phyloP scores from a whole-genome alignment of 2,888 invertebrate genomes.

The Lycia hirtaria region DNA sequence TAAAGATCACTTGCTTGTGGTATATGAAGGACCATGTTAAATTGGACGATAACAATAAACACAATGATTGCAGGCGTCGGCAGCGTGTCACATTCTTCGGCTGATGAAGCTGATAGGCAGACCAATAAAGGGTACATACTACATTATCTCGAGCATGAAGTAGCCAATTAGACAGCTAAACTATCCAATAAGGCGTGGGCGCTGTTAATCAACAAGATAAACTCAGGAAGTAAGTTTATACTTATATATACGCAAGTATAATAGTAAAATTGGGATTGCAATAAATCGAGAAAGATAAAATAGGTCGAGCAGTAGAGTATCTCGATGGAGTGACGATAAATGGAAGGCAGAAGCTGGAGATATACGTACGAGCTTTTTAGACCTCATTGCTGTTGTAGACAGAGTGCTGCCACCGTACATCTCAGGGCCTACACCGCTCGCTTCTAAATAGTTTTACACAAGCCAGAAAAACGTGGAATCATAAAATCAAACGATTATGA shows the following conservation, averaged over 20 bases:
- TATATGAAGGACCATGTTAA: slow-evolving; percentile 40
- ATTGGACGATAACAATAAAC: slow-evolving; percentile 50
- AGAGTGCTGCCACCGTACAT: no score
- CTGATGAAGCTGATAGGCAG: slow-evolving; percentile 61
- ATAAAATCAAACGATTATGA: no score
- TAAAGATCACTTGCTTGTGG: not conserved
- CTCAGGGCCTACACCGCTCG: no score
- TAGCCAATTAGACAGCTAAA: slow-evolving; percentile 16
- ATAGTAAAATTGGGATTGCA: not conserved
- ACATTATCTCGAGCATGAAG: slow-evolving; percentile 16
- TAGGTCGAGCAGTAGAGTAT: no score
- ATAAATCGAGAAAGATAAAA: not conserved
- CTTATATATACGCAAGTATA: not conserved
- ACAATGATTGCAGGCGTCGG: slow-evolving; percentile 51
- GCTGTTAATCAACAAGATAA: slow-evolving; percentile 23
- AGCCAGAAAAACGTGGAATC: no score
- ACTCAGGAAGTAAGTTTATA: slow-evolving; percentile 27
- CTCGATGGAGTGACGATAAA: no score
- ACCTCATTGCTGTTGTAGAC: no score
- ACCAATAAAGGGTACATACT: slow-evolving; percentile 61
- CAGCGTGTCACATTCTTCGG: slow-evolving; percentile 60
- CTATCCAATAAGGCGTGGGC: slow-evolving; percentile 36
- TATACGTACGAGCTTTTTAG: no score
- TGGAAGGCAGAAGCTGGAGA: no score
- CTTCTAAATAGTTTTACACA: no score